Evolutionary conservation across 2,888 invertebrate species (phyloP).

Genomic region (Hydroisotoma schaefferi): DNA sequence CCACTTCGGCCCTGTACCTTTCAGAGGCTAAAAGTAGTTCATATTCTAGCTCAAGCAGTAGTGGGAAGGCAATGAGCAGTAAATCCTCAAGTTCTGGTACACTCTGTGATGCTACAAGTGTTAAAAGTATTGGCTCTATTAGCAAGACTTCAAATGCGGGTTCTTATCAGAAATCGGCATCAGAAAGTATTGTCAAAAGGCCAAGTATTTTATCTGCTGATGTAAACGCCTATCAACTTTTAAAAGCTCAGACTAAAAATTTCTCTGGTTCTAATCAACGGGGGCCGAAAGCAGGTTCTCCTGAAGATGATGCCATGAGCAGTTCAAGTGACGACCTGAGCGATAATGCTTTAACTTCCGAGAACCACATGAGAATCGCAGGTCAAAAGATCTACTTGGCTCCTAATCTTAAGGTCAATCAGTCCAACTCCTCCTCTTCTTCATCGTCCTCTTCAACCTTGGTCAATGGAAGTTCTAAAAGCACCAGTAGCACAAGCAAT

Average conservation of each 20-base stretch:
- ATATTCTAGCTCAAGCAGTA: neutral
- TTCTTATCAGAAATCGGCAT: neutral
- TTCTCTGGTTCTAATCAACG: neutral
- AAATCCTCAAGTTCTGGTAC: constrained; percentile 5
- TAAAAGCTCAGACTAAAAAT: constrained; percentile 36
- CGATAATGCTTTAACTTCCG: constrained; percentile 39
- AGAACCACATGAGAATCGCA: constrained; percentile 42
- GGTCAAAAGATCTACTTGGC: constrained; percentile 46
- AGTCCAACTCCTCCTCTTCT: neutral
- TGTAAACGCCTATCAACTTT: constrained; percentile 43
- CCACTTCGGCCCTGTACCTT: constrained; percentile 6
- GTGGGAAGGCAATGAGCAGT: constrained; percentile 8
- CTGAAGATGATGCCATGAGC: constrained; percentile 30
- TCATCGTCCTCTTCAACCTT: neutral
- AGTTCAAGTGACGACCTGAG: constrained; percentile 45
- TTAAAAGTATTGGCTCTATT: neutral
- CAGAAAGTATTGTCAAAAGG: constrained; percentile 32
- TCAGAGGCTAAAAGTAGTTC: neutral
- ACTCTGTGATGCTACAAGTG: constrained; percentile 5
- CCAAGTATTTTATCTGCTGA: constrained; percentile 41
- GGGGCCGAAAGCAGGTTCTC: neutral
- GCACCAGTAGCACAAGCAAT: too few species aligned
- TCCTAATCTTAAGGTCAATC: constrained; percentile 15
- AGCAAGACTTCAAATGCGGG: neutral
- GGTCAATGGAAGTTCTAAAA: neutral